Base-by-base conservation (phyloP, 2,888 invertebrate genomes). In the Crioceris asparagi region DNA sequence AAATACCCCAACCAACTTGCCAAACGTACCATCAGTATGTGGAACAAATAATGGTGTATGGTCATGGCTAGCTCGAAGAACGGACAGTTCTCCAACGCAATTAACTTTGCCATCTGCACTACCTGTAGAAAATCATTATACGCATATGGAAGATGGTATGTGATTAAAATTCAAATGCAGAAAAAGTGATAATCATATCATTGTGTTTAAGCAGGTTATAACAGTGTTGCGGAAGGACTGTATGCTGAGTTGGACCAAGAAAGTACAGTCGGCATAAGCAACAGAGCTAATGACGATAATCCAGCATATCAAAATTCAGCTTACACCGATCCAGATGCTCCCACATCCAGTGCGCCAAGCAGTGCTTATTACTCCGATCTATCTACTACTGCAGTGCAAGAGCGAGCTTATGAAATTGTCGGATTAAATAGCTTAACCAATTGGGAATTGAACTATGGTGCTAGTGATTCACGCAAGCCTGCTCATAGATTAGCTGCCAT, bases 351-450 rank as follows among this genome's bases (percentile, higher is more conserved):
- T 41, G 78, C 79, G 6, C 79, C 79, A n/a, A 79, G 79, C 56
- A 79, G 79, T 62, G 80, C 80, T 17, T 81, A 81, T 59, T 81
- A 81, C 59, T 79, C 79, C 39, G 80, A 81, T 61, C 65, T 81
- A 37, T 75, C 75, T 11, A 68, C 71, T 12, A n/a, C n/a, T n/a
- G n/a, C n/a, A n/a, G 65, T 68, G 15, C 58, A 61, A 3, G 75
- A 75, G 48, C 57, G 74, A 39, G 72, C 73, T 27, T 76, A 76
- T 52, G 75, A 76, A 59, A 69, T 74, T 14, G 27, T 27, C 3
- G 27, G 27, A 8, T 10, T 27, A 15, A 15, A 12, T 6, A 8
- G 14, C 6, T 10, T 27, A 3, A n/a, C n/a, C 10, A 60, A 64
- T 40, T 70, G 70, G 61, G 59, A 60, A 3, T 38, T 58, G 52